phyloP scores from a whole-genome alignment of 2,113 vertebrate species.

The Caloenas nicobarica region DNA sequence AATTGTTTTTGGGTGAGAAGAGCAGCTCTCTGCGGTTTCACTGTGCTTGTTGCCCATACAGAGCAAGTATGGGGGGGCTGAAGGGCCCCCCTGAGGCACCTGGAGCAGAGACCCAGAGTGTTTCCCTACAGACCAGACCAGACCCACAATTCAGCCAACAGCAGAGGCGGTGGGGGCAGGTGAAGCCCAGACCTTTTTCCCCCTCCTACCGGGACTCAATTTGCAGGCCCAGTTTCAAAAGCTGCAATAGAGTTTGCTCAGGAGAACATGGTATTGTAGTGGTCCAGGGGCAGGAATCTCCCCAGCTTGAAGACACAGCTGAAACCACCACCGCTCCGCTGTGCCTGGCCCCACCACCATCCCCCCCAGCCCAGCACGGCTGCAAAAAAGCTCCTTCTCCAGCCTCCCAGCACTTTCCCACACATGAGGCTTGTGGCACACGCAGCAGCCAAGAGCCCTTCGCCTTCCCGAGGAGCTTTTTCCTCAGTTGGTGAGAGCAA shows the following conservation, averaged over 20 bases:
- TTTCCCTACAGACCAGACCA: background rate
- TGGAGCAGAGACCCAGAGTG: background rate
- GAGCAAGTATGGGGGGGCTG: fast-evolving
- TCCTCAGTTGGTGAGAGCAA: background rate
- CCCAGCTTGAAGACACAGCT: background rate
- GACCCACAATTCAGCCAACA: background rate
- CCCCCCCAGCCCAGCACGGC: no score
- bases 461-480: background rate
- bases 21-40: fast-evolving
- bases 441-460: background rate
- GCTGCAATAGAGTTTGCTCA: background rate
- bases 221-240: background rate
- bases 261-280: background rate
- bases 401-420: background rate
- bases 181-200: background rate
- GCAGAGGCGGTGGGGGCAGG: background rate
- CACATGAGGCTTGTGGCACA: background rate
- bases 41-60: background rate
- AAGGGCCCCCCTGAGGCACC: background rate
- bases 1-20: background rate
- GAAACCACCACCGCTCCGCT: background rate
- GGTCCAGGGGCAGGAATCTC: no score
- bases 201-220: background rate
- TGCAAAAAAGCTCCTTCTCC: background rate
- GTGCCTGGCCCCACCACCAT: no score